Percentiles rank a stretch among this genome's conserved stretches.
These are phyloP conservation scores for Agrochola macilenta DNA, from an alignment of 2,888 invertebrate genomes.

Conservation along the genomic window DNA sequence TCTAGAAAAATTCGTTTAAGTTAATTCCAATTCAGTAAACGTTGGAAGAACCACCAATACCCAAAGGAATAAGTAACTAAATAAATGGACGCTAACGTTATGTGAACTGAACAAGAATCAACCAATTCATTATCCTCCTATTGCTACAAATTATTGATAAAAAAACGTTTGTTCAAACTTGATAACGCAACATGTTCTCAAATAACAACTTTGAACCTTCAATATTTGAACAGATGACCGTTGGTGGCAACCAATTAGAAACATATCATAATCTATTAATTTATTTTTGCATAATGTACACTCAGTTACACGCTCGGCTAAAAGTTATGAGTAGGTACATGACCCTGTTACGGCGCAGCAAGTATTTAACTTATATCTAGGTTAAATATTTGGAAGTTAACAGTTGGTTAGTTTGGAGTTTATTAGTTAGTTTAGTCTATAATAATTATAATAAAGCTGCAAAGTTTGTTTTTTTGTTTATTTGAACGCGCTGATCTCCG, in stretches of 20 bases:
- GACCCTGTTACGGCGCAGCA: no score
- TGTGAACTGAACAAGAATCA: not conserved
- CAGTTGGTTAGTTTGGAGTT: no score
- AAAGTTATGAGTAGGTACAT: no score
- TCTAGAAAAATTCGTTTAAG: no score
- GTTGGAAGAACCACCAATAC: not conserved
- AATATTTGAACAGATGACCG: conserved; percentile 24
- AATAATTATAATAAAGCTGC: no score
- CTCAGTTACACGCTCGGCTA: no score
- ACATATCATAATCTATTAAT: not conserved
- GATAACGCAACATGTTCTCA: conserved; percentile 24
- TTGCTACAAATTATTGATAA: not conserved
- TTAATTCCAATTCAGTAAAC: not conserved
- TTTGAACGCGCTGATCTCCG: no score
- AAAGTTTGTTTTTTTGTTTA: no score
- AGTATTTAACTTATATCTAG: no score
- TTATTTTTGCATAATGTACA: no score
- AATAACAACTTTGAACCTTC: conserved; percentile 47
- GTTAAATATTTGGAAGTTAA: no score
- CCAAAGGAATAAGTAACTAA: not conserved
- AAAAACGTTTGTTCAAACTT: not conserved
- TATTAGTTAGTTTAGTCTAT: no score
- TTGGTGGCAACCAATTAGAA: not conserved
- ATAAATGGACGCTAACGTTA: not conserved
- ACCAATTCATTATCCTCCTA: not conserved